These are phyloP conservation scores for Thaumetopoea pityocampa DNA, from an alignment of 1,140 invertebrate species.

Conservation along the genomic window DNA sequence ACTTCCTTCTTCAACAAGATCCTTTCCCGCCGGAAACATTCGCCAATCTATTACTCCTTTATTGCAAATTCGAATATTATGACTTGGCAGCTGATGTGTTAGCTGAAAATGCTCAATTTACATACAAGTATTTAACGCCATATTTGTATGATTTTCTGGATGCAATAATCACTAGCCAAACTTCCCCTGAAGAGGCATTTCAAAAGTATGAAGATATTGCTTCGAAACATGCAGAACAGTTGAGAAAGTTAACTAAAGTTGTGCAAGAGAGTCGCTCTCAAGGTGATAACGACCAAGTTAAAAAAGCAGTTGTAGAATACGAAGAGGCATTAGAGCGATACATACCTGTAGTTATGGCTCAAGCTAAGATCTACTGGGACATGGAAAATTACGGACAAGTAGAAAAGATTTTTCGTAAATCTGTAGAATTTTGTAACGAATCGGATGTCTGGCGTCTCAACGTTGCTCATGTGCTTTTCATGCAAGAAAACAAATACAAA, in stretches of 20 bases:
- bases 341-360: slow-evolving; percentile 97
- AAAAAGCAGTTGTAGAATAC: slow-evolving; percentile 94
- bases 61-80: slow-evolving; percentile 98
- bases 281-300: slow-evolving; percentile 92
- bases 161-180: slow-evolving; percentile 97
- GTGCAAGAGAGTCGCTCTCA: slow-evolving; percentile 93
- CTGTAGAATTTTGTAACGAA: slow-evolving; percentile 98
- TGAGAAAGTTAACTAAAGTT: slow-evolving; percentile 95
- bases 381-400: slow-evolving; percentile 96
- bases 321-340: slow-evolving; percentile 93
- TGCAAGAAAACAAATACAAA: slow-evolving; percentile 99
- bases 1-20: slow-evolving; percentile 97
- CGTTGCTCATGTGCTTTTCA: slow-evolving; percentile 98
- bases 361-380: slow-evolving; percentile 99
- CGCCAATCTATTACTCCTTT: slow-evolving; percentile 95
- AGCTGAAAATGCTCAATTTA: slow-evolving; percentile 97
- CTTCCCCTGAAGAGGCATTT: slow-evolving; percentile 97
- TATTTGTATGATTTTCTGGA: slow-evolving; percentile 94
- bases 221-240: slow-evolving; percentile 91
- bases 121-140: slow-evolving; percentile 96
- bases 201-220: slow-evolving; percentile 97
- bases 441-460: slow-evolving; percentile 98
- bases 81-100: slow-evolving; percentile 98
- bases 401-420: slow-evolving; percentile 96
- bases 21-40: slow-evolving; percentile 99